phyloP scores from a whole-genome alignment of 2,797 vertebrate species.

The Peromyscus eremicus region DNA sequence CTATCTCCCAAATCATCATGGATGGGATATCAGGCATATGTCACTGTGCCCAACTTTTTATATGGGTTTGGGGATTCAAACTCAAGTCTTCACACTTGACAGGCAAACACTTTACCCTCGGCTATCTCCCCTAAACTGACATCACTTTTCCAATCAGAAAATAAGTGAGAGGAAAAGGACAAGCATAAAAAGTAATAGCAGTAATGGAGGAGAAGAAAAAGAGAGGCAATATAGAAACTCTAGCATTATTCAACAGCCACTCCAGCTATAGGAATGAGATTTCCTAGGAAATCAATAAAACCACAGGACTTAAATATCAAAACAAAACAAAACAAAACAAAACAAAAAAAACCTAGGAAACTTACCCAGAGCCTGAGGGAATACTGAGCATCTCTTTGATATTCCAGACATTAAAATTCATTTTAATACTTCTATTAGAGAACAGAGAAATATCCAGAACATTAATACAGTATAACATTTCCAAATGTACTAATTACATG shows the following conservation, averaged over 20 bases:
- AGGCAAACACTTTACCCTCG: background rate
- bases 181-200: background rate
- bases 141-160: conserved; percentile 39
- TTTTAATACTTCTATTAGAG: conserved; percentile 76
- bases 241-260: background rate
- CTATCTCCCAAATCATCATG: background rate
- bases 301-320: conserved; percentile 38
- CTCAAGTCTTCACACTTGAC: background rate
- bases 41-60: background rate
- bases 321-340: background rate
- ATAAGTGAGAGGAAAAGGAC: conserved; percentile 3
- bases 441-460: conserved; percentile 61
- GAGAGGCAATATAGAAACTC: background rate
- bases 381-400: conserved; percentile 90
- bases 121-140: background rate
- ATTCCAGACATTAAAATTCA: conserved; percentile 90
- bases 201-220: background rate
- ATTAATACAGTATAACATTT: conserved; percentile 42
- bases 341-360: conserved; percentile 5
- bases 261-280: background rate
- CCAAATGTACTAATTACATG: conserved; percentile 19
- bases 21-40: background rate
- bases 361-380: conserved; percentile 87
- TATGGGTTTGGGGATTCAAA: background rate
- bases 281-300: conserved; percentile 47